Evolutionary conservation across 2,888 invertebrate genomes (phyloP), one percentile per base, ranked within the genome.

Genomic region (Himalopsyche japonica): DNA sequence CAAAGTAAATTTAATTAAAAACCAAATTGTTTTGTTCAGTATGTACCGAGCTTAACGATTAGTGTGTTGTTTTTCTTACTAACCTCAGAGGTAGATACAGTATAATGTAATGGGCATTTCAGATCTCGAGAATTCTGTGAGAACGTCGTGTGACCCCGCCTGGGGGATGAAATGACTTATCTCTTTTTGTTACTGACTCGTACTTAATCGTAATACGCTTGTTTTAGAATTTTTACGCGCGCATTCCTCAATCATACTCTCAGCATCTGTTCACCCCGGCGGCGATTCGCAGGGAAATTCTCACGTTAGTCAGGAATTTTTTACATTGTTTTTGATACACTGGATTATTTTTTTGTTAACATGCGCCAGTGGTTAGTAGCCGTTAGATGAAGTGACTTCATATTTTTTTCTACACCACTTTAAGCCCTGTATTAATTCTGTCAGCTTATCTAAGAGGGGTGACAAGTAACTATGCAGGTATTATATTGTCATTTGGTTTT

Each of bases 141-240:
- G 85, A 80, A 82, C 82, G 79, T 49, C 64, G 70, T 77, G 82
- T 85, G 85, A 85, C 83, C 83, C 82, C 80, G 85, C 85, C 85
- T 24, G 80, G 76, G 86, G 86, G 76, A 82, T 81, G 77, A 64
- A 84, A 86, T 86, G 86, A 86, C 86, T 86, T 86, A 86, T 84
- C 82, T 86, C 85, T 64, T 57, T 57, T 57, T 57, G 20, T 57
- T 57, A 57, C 57, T 24, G 20, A 57, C 57, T 57, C 57, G 57
- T 57, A 57, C 57, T 20, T 57, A 57, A 57, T 57, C 57, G 57
- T 57, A 57, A 57, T 57, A 57, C 57, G 57, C 57, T 57, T 57
- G 27, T 34, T 32, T 70, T 79, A 64, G 85, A 85, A 85, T 85
- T 83, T 85, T 81, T 76, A 78, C 81, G 43, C 81, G 77, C 81